phyloP scores from a whole-genome alignment of 2,888 invertebrate genomes.

The Cheilosia vernalis region DNA sequence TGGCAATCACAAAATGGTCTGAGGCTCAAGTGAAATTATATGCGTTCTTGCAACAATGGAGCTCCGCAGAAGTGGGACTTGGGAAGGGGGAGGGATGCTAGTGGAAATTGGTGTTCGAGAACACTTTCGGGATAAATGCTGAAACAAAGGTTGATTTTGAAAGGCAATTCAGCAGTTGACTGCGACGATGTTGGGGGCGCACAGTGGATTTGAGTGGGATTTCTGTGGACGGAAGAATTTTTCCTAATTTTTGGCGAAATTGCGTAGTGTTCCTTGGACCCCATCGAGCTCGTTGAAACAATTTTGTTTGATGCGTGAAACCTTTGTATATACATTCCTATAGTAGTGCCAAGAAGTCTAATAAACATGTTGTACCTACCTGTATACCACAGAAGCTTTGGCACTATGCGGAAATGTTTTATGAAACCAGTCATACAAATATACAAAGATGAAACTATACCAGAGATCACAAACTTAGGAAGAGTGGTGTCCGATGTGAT shows the following conservation, averaged over 20 bases:
- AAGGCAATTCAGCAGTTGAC: not conserved
- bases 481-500: too few species aligned
- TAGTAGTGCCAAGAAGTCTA: too few species aligned
- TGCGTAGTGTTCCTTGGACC: not conserved
- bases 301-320: too few species aligned
- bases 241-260: not conserved
- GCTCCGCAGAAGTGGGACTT: not conserved
- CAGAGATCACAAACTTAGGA: too few species aligned
- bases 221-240: too few species aligned
- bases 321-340: too few species aligned
- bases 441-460: too few species aligned
- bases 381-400: too few species aligned
- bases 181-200: not conserved
- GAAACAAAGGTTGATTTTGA: not conserved
- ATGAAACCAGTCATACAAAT: too few species aligned
- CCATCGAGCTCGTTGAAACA: too few species aligned
- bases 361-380: too few species aligned
- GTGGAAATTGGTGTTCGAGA: not conserved
- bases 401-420: too few species aligned
- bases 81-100: not conserved
- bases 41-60: not conserved
- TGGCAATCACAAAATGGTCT: conserved; percentile 9
- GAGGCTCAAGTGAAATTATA: not conserved
- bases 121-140: not conserved
- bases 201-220: not conserved